Base-by-base conservation (phyloP, 2,797 vertebrate species). In the Pyrrhura leucotis region DNA sequence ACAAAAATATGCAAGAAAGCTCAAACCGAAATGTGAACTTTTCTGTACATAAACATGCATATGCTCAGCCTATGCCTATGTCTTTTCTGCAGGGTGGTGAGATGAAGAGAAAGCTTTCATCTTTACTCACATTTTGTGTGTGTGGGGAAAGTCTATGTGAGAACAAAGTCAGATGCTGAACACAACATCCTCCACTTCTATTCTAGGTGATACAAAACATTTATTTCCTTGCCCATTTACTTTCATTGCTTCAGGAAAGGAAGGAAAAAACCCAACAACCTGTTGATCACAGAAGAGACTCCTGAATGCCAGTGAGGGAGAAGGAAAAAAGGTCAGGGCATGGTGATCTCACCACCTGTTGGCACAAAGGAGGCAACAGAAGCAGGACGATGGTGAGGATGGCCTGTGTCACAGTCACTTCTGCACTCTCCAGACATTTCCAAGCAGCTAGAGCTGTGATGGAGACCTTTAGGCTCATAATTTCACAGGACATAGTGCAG, bases 401-500 rank as follows among this genome's bases (percentile, higher is more conserved):
- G 4, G 14, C 4, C 20, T 35, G 10, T 37, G 13, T 11, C 58
- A 14, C 50, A 16, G 14, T 11, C n/a, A 7, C 19, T 0, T 23
- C 19, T 1, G 0, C 7, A 4, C 35, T 47, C 47, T 74, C 33
- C n/a, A 84, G 51, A 51, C 9, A 44, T 53, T 78, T 65, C 67
- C 13, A 23, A 35, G 11, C 23, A 74, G 2, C 48, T 35, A 44
- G 40, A 83, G 16, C 12, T 9, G 3, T 12, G 65, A 48, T 33
- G 18, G 42, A 86, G 35, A 47, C 3, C 10, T 56, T 20, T 40
- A 63, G 47, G n/a, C 8, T 65, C 44, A 3, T 11, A 15, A 39
- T 40, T 88, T 48, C 73, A 18, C 0, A 0, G 6, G 42, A 16
- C 7, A 19, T 14, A 8, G 0, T n/a, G 11, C 45, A 53, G 14